Base-by-base conservation (phyloP, 2,113 vertebrate genomes). In the Ursus arctos region DNA sequence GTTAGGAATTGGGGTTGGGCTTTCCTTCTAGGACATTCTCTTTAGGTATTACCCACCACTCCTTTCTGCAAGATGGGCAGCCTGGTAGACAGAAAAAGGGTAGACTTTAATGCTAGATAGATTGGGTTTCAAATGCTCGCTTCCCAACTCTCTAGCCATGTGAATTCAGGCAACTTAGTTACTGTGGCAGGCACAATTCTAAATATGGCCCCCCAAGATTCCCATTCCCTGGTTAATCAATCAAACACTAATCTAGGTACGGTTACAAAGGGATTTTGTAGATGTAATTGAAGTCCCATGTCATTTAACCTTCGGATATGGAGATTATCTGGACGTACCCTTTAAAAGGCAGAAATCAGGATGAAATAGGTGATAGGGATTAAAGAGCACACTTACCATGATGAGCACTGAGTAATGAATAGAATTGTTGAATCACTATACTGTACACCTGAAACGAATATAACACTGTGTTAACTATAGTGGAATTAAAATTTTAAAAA, bases 21-120 rank as follows among this genome's bases (percentile, higher is more conserved):
- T 96, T 96, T 93, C 13, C 55, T 92, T 90, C 61, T 63, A 92
- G 74, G 69, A 80, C 71, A 88, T 85, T 93, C 31, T 88, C 57
- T 95, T 91, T 59, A 28, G 26, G 16, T 81, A 89, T 55, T 81
- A 21, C 36, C 5, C 19, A 86, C 22, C 7, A 49, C 6, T 96
- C 8, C 55, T 81, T 94, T 86, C 89, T 18, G 18, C 31, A 89
- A 89, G 19, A 77, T 22, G 18, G 84, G 49, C 40, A 82, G 26
- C 22, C 57, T 81, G 24, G 22, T 43, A 88, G 61, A 91, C 71
- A 31, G 67, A 65, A 95, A 93, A 93, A 26, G 16, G 26, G 57
- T 24, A 82, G 43, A 94, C 63, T 91, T 28, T 77, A 4, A 89
- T 31, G 21, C 43, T 19, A 36, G 67, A 51, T 19, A 55, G 53